Evolutionary conservation across 1,140 invertebrate species (phyloP), one percentile per base, ranked within the genome.

Genomic region (Himalopsyche phryganea): DNA sequence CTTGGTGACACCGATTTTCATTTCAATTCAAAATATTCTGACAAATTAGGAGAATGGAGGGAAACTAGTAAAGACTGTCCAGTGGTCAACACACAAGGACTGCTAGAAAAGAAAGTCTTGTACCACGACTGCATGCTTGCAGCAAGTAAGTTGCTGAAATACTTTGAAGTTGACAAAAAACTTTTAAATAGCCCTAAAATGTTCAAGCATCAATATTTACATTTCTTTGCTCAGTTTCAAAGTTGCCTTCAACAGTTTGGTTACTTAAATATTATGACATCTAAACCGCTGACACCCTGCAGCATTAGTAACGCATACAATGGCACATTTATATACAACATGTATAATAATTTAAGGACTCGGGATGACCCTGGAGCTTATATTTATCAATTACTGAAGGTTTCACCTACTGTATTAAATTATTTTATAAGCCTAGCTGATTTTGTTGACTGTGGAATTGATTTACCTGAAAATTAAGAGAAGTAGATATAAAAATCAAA

Each of bases 271-370:
- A 71, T 71, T 1, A 65, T 90, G 17, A 73, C 89, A n/a, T 68
- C 75, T 17, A 72, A 70, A 58, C 84, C 83, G 0, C 83, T 82
- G 63, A 59, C 72, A 51, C 67, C 71, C 65, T 77, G 78, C 32
- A 70, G 72, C 33, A 76, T 85, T 66, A 77, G 75, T 40, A 78
- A 81, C 62, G 75, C 83, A 44, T 88, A 79, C 60, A 85, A 88
- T 73, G 88, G 88, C 0, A 86, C 85, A 6, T 83, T 90, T 67
- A 63, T 88, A 2, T 91, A 90, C 65, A 90, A 90, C 78, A 71
- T 88, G 6, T 83, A 80, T 62, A 67, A 71, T 44, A 80, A 81
- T 63, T 74, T 88, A 45, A 77, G 78, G 51, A 75, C 71, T 48
- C 77, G 82, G 10, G 45, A 63, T 1, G 72, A 85, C 65, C 70